Percentiles rank a stretch among this genome's conserved stretches.
Conservation (phyloP, 2,888 invertebrate species). For the Stomorhina lunata region DNA sequence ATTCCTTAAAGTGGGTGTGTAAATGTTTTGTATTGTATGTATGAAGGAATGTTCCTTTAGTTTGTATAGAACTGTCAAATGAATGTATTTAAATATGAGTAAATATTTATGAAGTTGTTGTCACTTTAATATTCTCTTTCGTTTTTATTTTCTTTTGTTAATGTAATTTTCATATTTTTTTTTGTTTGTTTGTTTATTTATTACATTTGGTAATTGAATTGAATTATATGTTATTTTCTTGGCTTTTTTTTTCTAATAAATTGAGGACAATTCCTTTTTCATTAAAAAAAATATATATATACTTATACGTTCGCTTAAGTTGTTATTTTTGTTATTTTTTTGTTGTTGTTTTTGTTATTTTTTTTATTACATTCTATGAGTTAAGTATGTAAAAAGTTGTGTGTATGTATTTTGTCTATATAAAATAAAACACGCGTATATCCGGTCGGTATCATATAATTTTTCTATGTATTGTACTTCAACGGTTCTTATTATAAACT, state of each 20-base stretch:
- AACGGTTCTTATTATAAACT: slow-evolving; percentile 59
- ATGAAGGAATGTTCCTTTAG: background rate
- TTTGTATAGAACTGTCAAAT: background rate
- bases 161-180: slow-evolving; percentile 11
- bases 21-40: background rate
- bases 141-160: slow-evolving; percentile 5
- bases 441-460: slow-evolving; percentile 38
- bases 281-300: background rate
- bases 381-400: slow-evolving; percentile 24
- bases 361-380: slow-evolving; percentile 15
- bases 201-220: background rate
- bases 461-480: slow-evolving; percentile 53
- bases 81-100: background rate
- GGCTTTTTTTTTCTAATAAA: slow-evolving; percentile 21
- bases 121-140: slow-evolving; percentile 33
- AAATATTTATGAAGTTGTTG: slow-evolving; percentile 5
- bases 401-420: slow-evolving; percentile 13
- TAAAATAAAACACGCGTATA: slow-evolving; percentile 56
- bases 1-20: slow-evolving; percentile 45
- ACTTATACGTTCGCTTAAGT: background rate
- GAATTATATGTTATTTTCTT: background rate
- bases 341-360: background rate
- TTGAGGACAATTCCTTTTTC: slow-evolving; percentile 23
- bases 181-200: background rate
- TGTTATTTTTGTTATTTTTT: slow-evolving; percentile 32